phyloP scores from a whole-genome alignment of 2,113 vertebrate genomes.

The Copsychus sechellarum region DNA sequence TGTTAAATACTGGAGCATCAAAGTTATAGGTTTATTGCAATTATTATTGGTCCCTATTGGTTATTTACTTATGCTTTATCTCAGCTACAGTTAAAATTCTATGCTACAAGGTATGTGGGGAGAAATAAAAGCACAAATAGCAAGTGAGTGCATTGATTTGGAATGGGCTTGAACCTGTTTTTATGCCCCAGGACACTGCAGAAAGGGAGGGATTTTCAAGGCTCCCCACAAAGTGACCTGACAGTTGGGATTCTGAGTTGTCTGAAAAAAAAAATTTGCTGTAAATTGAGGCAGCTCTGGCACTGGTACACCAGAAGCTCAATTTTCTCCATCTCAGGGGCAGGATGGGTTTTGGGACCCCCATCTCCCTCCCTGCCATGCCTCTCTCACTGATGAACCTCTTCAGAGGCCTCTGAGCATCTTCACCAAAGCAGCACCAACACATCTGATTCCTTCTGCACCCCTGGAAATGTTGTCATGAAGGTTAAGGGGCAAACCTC shows the following conservation, averaged over 20 bases:
- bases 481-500: neutral
- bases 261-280: neutral
- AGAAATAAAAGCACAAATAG: constrained; percentile 61
- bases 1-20: constrained; percentile 64
- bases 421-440: neutral
- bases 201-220: constrained; percentile 1
- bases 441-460: neutral
- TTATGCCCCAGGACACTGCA: neutral
- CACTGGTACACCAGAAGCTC: neutral
- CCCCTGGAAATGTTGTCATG: neutral
- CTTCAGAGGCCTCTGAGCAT: neutral
- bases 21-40: constrained; percentile 44
- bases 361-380: rapidly evolving
- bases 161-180: neutral
- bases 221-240: neutral
- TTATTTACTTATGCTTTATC: constrained; percentile 58
- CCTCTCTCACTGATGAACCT: neutral
- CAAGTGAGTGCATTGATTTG: constrained; percentile 23
- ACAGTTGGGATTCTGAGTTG: neutral
- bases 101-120: neutral
- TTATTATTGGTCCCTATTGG: constrained; percentile 61
- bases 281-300: neutral
- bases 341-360: rapidly evolving
- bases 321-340: rapidly evolving
- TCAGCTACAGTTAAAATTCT: constrained; percentile 54